Evolutionary conservation across 2,888 invertebrate genomes (phyloP), one percentile per base, ranked within the genome.

Genomic region (Nemapogon koenigi): DNA sequence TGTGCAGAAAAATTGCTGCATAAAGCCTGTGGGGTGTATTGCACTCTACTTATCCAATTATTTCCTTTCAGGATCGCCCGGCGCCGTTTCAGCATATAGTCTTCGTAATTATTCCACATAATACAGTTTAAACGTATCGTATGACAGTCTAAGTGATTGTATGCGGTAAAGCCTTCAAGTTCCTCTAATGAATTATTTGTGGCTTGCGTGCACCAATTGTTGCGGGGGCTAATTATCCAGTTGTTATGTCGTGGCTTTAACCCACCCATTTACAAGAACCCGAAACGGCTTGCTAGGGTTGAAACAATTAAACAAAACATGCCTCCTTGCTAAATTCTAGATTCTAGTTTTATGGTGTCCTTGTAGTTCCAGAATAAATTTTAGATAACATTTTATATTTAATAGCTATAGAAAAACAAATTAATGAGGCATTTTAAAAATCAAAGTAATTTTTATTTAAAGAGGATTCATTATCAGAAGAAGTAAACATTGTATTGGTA

Each of bases 71-170:
- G 71, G n/a, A n/a, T n/a, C 54, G 51, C 16, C 17, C n/a, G 31
- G 13, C 13, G 6, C 10, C 22, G 22, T 10, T 22, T 22, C 22
- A 22, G 22, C 10, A 10, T 10, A 22, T 10, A 6, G 22, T n/a
- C n/a, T n/a, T 10, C 10, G 22, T 22, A 22, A 22, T 22, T 22
- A 22, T 22, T 22, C 19, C 7, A 19, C 33, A 11, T 19, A 19
- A 4, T 16, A 19, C 33, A 61, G 59, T 69, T 69, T 70, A 68
- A 71, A 66, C 66, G 62, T 59, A 56, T 53, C 58, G 59, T 63
- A 67, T 75, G 76, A 76, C 76, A 73, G 68, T 70, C 50, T 70
- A 73, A 78, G 72, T 75, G 78, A 73, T 64, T 70, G 63, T 69
- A 64, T 59, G 63, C 57, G 63, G 64, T 59, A 57, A 55, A 55